Percentiles rank a stretch among this genome's conserved stretches.
Evolutionary conservation across 2,888 invertebrate genomes (phyloP).

Genomic region (Parochlus steinenii): DNA sequence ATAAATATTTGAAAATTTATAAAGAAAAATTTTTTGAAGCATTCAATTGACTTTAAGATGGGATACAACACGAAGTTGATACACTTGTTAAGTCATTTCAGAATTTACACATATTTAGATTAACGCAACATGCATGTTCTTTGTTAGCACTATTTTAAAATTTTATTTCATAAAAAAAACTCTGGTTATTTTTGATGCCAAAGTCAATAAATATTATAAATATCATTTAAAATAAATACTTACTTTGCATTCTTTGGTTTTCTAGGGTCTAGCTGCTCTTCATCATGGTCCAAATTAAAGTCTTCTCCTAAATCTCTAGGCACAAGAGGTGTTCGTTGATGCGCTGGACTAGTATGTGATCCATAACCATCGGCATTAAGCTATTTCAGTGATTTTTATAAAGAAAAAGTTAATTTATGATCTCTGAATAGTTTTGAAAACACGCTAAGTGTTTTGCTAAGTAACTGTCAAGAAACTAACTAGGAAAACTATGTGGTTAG

Average conservation of each 20-base stretch:
- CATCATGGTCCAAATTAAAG: slow-evolving; percentile 38
- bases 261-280: slow-evolving; percentile 26
- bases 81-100: too few relatives aligned
- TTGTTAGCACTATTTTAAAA: not conserved
- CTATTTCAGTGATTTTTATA: slow-evolving; percentile 27
- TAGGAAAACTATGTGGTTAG: too few relatives aligned
- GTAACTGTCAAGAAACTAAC: too few relatives aligned
- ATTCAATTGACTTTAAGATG: too few relatives aligned
- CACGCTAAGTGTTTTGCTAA: too few relatives aligned
- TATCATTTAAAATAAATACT: slow-evolving; percentile 30
- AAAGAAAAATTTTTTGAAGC: not conserved
- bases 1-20: not conserved
- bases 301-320: slow-evolving; percentile 53
- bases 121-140: not conserved
- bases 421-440: too few relatives aligned
- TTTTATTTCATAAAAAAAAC: not conserved
- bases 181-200: not conserved
- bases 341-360: slow-evolving; percentile 67
- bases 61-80: too few relatives aligned
- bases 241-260: slow-evolving; percentile 83
- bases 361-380: slow-evolving; percentile 77
- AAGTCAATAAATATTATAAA: slow-evolving; percentile 3
- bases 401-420: too few relatives aligned
- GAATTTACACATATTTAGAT: too few relatives aligned
- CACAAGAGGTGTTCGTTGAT: slow-evolving; percentile 59